phyloP scores from a whole-genome alignment of 35 echinoderm and acorn worm genomes.

The Lytechinus variegatus region DNA sequence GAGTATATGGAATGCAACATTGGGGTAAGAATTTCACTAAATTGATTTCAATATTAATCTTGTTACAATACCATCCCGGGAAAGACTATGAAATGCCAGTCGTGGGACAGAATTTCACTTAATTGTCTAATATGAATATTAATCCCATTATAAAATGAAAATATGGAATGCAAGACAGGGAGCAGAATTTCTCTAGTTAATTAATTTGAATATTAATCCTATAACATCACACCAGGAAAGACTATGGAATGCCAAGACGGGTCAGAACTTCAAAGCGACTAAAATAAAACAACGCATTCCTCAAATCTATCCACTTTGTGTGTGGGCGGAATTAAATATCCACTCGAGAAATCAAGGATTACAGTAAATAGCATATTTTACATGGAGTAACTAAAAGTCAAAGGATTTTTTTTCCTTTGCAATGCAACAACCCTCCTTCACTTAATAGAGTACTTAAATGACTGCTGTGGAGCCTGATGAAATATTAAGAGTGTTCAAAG shows the following conservation, averaged over 20 bases:
- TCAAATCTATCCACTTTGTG: not conserved
- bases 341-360: not conserved
- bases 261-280: not conserved
- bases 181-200: not conserved
- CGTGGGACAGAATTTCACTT: not conserved
- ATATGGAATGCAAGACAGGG: not conserved
- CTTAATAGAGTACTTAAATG: not conserved
- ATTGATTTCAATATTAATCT: not conserved
- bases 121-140: not conserved
- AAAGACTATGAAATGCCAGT: not conserved
- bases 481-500: not conserved
- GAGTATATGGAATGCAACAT: not conserved
- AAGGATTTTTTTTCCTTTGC: not conserved
- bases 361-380: not conserved
- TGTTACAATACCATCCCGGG: not conserved
- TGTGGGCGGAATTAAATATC: not conserved
- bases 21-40: not conserved
- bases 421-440: not conserved
- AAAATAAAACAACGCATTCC: not conserved
- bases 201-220: not conserved
- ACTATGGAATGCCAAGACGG: not conserved
- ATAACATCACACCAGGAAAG: not conserved
- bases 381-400: not conserved
- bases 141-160: not conserved
- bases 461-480: not conserved